phyloP scores from a whole-genome alignment of 2,113 vertebrate species.

The Geococcyx californianus region DNA sequence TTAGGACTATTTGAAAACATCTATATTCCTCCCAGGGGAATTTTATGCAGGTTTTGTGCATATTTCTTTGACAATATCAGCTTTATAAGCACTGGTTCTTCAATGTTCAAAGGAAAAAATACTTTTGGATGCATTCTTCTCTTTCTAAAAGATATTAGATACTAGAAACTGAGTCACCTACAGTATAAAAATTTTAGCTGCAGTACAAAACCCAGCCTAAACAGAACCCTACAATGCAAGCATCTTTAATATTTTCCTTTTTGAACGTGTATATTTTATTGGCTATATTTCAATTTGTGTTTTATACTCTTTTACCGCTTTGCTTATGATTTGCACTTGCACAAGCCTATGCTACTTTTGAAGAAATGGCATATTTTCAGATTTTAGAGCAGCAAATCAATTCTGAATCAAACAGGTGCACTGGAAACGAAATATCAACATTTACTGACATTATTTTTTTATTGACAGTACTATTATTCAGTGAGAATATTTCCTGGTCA shows the following conservation, averaged over 20 bases:
- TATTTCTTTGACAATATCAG: neutral
- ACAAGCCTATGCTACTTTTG: neutral
- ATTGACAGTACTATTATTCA: conserved; percentile 90
- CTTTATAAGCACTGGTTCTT: neutral
- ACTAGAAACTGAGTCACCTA: neutral
- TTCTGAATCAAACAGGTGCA: neutral
- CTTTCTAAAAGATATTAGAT: neutral
- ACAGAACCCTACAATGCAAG: neutral
- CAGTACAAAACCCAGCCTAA: neutral
- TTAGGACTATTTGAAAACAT: neutral
- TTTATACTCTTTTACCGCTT: neutral
- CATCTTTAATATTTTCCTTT: neutral
- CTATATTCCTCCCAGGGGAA: neutral
- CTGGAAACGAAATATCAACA: neutral
- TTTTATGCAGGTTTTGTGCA: neutral
- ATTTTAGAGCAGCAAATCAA: neutral
- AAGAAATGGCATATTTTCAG: neutral
- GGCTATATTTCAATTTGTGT: neutral
- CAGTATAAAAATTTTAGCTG: neutral
- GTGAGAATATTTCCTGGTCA: conserved; percentile 95
- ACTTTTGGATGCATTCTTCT: neutral
- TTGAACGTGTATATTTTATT: neutral
- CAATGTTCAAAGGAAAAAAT: neutral
- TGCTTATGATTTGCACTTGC: neutral
- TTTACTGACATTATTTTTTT: neutral